Conservation (phyloP, 2,888 invertebrate genomes). For the Morpho deidamia region DNA sequence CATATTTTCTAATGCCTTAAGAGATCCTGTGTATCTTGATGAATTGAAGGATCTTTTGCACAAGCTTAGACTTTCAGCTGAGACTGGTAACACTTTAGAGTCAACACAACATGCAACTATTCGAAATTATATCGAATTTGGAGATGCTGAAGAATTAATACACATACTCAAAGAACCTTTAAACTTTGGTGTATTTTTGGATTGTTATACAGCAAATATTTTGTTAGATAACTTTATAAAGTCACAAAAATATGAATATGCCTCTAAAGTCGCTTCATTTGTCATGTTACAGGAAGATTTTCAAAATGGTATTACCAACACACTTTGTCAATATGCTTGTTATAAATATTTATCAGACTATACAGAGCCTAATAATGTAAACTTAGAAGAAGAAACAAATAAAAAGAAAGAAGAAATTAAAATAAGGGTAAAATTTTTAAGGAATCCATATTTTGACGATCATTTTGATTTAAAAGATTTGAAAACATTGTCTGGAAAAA, state of each 20-base stretch:
- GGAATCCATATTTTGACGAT: constrained; percentile 91
- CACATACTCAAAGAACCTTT: constrained; percentile 87
- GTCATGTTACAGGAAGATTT: constrained; percentile 95
- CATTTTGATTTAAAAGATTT: constrained; percentile 91
- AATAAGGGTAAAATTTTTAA: constrained; percentile 86
- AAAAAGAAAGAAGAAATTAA: constrained; percentile 81
- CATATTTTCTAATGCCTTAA: constrained; percentile 85
- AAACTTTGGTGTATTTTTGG: constrained; percentile 95
- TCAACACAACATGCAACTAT: constrained; percentile 92
- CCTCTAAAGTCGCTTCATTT: constrained; percentile 86
- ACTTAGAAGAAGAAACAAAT: constrained; percentile 28
- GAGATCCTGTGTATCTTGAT: constrained; percentile 77
- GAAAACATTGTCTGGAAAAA: constrained; percentile 88
- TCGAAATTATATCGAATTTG: constrained; percentile 75
- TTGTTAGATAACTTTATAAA: constrained; percentile 88
- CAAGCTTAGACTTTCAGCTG: constrained; percentile 84
- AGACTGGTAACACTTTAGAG: constrained; percentile 83
- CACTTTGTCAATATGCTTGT: constrained; percentile 86
- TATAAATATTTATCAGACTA: constrained; percentile 80
- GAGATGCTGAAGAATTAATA: constrained; percentile 81
- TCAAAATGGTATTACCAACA: constrained; percentile 82
- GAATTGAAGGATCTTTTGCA: constrained; percentile 86
- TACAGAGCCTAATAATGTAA: constrained; percentile 28
- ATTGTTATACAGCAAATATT: constrained; percentile 87
- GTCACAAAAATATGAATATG: constrained; percentile 81